phyloP scores from a whole-genome alignment of 2,113 vertebrate species.

The Oenanthe oenanthe region DNA sequence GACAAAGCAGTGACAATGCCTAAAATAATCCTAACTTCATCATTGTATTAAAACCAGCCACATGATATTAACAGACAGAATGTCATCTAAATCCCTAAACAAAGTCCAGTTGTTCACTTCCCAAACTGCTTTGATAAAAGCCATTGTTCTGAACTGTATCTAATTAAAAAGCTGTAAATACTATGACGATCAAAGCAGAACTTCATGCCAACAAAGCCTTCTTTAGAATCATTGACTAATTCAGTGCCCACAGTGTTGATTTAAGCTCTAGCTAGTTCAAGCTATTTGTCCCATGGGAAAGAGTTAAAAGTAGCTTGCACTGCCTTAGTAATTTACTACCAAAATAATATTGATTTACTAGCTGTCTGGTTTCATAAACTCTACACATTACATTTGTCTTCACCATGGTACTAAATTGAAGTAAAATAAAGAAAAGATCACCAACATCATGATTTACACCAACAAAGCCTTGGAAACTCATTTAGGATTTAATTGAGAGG shows the following conservation, averaged over 20 bases:
- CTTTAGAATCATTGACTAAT: conserved; percentile 60
- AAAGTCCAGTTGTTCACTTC: conserved; percentile 58
- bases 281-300: conserved; percentile 69
- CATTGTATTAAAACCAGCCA: conserved; percentile 42
- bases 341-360: conserved; percentile 75
- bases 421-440: conserved; percentile 48
- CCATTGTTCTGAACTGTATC: conserved; percentile 59
- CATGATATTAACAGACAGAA: conserved; percentile 43
- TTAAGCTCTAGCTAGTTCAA: conserved; percentile 68
- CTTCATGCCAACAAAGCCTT: conserved; percentile 56
- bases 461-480: conserved; percentile 34
- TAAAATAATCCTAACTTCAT: conserved; percentile 36
- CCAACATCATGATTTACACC: conserved; percentile 32
- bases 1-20: neutral
- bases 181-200: conserved; percentile 65
- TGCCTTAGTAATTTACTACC: conserved; percentile 62
- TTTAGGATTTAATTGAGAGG: conserved; percentile 41
- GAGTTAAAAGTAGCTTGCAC: conserved; percentile 65
- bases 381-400: conserved; percentile 50
- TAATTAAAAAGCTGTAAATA: conserved; percentile 68
- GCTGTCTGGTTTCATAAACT: conserved; percentile 71
- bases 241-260: conserved; percentile 53
- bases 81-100: conserved; percentile 45
- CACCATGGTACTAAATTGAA: conserved; percentile 39
- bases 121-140: conserved; percentile 56